Conservation (phyloP, 2,888 invertebrate species). For the Chrysolina haemoptera region DNA sequence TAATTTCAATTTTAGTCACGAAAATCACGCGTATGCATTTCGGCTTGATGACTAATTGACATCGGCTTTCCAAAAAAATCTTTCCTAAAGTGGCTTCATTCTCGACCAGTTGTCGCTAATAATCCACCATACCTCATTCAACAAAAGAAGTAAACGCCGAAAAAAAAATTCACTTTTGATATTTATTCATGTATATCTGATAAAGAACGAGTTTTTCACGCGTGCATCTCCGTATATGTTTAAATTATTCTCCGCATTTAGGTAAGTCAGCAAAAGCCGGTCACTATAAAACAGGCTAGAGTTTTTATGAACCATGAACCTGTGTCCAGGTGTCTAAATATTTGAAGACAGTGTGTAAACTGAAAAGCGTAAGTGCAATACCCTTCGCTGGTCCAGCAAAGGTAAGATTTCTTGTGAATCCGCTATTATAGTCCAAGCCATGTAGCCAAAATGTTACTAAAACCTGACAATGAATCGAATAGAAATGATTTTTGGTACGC, state of each 20-base stretch:
- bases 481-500: too few species aligned
- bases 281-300: constrained; percentile 17
- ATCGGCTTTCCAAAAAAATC: not conserved
- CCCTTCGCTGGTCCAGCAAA: constrained; percentile 47
- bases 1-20: not conserved
- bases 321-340: constrained; percentile 46
- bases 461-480: too few species aligned
- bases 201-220: constrained; percentile 22
- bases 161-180: constrained; percentile 8
- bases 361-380: constrained; percentile 48
- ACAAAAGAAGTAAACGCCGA: not conserved
- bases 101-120: constrained; percentile 14
- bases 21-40: not conserved
- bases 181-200: constrained; percentile 17
- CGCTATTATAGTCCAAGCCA: too few species aligned
- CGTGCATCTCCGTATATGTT: constrained; percentile 17
- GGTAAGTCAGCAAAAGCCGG: constrained; percentile 33
- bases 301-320: constrained; percentile 32
- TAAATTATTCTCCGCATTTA: constrained; percentile 32
- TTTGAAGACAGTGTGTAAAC: constrained; percentile 48
- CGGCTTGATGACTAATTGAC: not conserved
- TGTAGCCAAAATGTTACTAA: too few species aligned
- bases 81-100: not conserved
- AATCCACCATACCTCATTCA: constrained; percentile 13
- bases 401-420: constrained; percentile 26